A percentile compares a stretch with the other conserved stretches of the same genome.
phyloP scores from a whole-genome alignment of 2,797 vertebrate species.

The Pseudochirops cupreus region DNA sequence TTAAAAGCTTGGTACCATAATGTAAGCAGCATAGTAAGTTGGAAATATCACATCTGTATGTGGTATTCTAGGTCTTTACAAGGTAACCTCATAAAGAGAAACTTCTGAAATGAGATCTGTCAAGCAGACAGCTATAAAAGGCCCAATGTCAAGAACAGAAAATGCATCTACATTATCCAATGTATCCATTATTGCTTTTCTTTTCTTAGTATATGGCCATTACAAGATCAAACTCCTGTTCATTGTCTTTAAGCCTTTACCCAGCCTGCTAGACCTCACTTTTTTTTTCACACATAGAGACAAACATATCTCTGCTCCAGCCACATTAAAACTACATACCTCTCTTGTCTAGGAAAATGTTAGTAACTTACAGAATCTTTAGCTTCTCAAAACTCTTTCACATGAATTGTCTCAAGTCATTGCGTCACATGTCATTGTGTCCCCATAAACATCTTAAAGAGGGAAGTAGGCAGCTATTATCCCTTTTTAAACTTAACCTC shows the following conservation, averaged over 20 bases:
- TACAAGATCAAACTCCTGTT: background rate
- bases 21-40: background rate
- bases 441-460: background rate
- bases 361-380: background rate
- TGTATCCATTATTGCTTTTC: rapidly evolving
- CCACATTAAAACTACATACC: background rate
- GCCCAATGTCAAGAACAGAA: background rate
- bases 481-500: background rate
- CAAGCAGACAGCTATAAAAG: background rate
- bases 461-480: background rate
- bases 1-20: background rate
- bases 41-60: background rate
- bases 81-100: background rate
- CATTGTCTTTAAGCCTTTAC: background rate
- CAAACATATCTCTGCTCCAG: background rate
- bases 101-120: background rate
- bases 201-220: background rate
- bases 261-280: rapidly evolving
- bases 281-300: background rate
- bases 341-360: background rate
- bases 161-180: background rate
- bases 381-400: background rate
- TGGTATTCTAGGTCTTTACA: background rate
- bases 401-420: background rate
- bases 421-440: background rate